Evolutionary conservation across 1,140 invertebrate species (phyloP), one percentile per base, ranked within the genome.

Genomic region (Orius insidiosus): DNA sequence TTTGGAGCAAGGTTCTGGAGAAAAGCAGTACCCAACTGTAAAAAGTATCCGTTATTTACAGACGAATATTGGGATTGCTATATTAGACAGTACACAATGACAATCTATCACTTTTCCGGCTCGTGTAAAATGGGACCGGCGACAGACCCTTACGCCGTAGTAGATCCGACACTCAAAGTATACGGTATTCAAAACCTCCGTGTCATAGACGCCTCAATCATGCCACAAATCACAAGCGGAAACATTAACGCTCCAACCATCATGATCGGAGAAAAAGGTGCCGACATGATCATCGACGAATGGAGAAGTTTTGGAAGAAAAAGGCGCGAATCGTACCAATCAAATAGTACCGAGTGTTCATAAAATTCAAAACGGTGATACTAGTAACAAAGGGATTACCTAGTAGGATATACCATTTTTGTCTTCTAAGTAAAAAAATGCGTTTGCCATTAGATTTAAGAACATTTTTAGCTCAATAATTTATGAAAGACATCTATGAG

Each of bases 271-370:
- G 35, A 36, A 36, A 36, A 36, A 36, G 35, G 3, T 36, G 35
- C 35, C 9, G 35, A 36, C 14, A 4, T 36, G 35, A 36, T 36
- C 5, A 85, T 85, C 57, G 64, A 72, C 45, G 63, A 76, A 31
- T 85, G 80, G 80, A 50, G 24, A 24, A 24, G 24, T 24, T 24
- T 13, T 61, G 58, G 46, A 63, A 62, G 52, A 60, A 49, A 35
- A 34, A 51, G 8, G 49, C 16, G 18, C 45, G 32, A 7, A 56
- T 56, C 45, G 24, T 45, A 60, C 59, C 55, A 53, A 47, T 10
- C 49, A 16, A 24, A 46, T 30, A 47, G 37, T 50, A 32, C 45
- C 15, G 43, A 55, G 54, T 57, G 34, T 50, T 50, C 15, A 52
- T 47, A 40, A 40, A 48, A n/a, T n/a, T n/a, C n/a, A 48, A 39